Evolutionary conservation across 2,888 invertebrate species (phyloP).

Genomic region (Sesamia inferens): DNA sequence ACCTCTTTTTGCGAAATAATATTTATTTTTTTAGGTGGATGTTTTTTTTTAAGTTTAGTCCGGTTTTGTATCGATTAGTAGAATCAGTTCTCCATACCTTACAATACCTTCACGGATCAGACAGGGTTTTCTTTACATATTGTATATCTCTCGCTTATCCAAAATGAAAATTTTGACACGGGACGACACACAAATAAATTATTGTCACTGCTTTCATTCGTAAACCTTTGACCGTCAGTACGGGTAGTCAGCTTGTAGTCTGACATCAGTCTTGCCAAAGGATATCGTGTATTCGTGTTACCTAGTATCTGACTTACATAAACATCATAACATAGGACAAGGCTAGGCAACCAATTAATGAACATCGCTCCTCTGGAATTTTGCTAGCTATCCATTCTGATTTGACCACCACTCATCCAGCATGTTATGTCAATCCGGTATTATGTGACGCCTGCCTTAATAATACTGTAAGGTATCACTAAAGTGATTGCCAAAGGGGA

Average conservation of each 20-base stretch:
- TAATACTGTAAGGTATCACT: conserved; percentile 44
- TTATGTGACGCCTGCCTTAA: conserved; percentile 56
- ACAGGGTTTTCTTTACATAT: too few species aligned
- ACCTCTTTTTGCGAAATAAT: too few species aligned
- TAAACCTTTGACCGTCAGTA: not conserved
- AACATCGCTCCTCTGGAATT: not conserved
- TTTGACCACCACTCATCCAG: not conserved
- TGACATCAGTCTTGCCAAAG: not conserved
- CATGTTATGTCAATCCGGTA: conserved; percentile 40
- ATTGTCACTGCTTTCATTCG: not conserved
- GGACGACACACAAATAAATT: not conserved
- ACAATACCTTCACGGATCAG: not conserved
- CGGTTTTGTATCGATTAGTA: too few species aligned
- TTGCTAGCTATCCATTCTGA: too few species aligned
- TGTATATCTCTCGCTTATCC: not conserved
- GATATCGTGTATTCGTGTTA: not conserved
- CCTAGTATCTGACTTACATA: not conserved
- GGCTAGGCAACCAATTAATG: not conserved
- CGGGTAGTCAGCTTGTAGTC: not conserved
- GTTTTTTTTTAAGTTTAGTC: too few species aligned
- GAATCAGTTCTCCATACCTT: too few species aligned
- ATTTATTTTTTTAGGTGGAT: too few species aligned
- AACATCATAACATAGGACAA: not conserved
- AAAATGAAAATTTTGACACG: not conserved
- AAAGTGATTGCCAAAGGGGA: conserved; percentile 55